These are phyloP conservation scores for Manduca sexta DNA, from an alignment of 1,140 invertebrate genomes.

Conservation along the genomic window DNA sequence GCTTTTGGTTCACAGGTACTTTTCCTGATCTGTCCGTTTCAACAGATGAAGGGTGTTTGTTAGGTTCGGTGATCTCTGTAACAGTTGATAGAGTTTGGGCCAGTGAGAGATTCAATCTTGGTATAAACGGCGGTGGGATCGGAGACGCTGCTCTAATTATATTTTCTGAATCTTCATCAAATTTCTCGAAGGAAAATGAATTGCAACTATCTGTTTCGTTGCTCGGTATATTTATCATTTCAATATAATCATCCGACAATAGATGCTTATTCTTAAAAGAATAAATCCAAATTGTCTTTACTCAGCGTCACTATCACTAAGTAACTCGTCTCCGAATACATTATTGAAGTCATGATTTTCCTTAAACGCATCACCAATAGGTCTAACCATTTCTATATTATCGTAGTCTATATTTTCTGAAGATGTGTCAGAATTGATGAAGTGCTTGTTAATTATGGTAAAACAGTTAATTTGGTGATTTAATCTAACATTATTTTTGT, in stretches of 20 bases:
- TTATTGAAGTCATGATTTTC: conserved; percentile 11
- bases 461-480: conserved; percentile 31
- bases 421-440: conserved; percentile 23
- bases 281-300: conserved; percentile 46
- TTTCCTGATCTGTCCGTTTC: conserved; percentile 9
- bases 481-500: conserved; percentile 2
- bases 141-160: conserved; percentile 33
- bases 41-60: conserved; percentile 18
- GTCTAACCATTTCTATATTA: conserved; percentile 14
- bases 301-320: conserved; percentile 19
- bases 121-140: conserved; percentile 30
- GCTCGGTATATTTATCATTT: conserved; percentile 25
- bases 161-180: conserved; percentile 19
- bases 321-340: conserved; percentile 18
- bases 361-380: conserved; percentile 2
- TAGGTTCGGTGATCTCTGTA: conserved; percentile 45
- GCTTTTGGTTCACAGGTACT: conserved; percentile 17
- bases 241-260: conserved; percentile 29
- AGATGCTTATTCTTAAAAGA: conserved; percentile 42
- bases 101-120: conserved; percentile 36
- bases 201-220: conserved; percentile 22
- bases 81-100: conserved; percentile 45
- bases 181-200: conserved; percentile 25
- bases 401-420: conserved; percentile 23
- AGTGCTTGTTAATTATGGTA: conserved; percentile 34